Percentiles rank a stretch among this genome's conserved stretches.
These are phyloP conservation scores for Leucoptera coffeella DNA, from an alignment of 2,888 invertebrate species.

Conservation along the genomic window DNA sequence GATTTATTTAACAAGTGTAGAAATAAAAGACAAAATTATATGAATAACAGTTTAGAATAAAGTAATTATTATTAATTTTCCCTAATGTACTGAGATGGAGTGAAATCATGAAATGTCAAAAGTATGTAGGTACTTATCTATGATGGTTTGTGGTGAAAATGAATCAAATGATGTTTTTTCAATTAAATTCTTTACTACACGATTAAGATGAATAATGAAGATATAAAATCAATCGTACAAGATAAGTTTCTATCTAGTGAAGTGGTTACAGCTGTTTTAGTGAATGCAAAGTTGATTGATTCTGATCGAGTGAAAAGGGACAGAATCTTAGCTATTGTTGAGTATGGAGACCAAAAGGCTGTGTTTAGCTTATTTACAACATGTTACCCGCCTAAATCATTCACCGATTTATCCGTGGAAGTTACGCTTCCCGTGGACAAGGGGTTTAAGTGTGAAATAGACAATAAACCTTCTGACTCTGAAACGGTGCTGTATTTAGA, in stretches of 20 bases:
- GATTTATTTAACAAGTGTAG: too few relatives aligned
- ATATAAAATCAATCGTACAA: slow-evolving; percentile 38
- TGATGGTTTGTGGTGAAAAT: too few relatives aligned
- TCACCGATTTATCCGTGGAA: slow-evolving; percentile 74
- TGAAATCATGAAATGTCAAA: too few relatives aligned
- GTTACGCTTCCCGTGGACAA: slow-evolving; percentile 75
- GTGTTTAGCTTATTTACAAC: slow-evolving; percentile 47
- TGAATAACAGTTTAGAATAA: too few relatives aligned
- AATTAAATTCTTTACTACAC: too few relatives aligned
- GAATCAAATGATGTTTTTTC: too few relatives aligned
- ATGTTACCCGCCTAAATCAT: slow-evolving; percentile 61
- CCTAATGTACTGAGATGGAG: too few relatives aligned
- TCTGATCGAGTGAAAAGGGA: slow-evolving; percentile 42
- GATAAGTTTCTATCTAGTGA: slow-evolving; percentile 45
- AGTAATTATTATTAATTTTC: too few relatives aligned
- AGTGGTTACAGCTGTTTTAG: slow-evolving; percentile 34
- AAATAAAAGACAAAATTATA: too few relatives aligned
- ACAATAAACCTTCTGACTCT: slow-evolving; percentile 52
- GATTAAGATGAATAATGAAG: slow-evolving; percentile 47
- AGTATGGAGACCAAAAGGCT: slow-evolving; percentile 45
- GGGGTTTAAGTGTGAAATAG: slow-evolving; percentile 71
- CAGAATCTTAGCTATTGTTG: slow-evolving; percentile 37
- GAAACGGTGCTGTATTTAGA: slow-evolving; percentile 45
- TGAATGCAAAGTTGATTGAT: slow-evolving; percentile 40
- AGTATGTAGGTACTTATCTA: too few relatives aligned